Evolutionary conservation across 2,113 vertebrate species (phyloP), one percentile per base, ranked within the genome.

Genomic region (Uria aalge): DNA sequence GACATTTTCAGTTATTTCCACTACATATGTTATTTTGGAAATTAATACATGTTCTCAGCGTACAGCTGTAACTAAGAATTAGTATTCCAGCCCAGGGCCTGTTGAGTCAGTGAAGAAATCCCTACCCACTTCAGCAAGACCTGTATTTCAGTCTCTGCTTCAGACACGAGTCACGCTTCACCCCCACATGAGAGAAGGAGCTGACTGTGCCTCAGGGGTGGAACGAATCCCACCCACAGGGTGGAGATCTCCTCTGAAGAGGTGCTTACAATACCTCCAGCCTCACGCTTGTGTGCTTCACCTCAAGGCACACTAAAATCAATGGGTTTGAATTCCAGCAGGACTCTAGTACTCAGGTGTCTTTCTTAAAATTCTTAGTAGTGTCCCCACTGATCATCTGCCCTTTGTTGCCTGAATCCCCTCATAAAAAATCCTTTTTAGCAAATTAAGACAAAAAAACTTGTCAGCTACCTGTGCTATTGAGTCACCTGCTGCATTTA

Each of bases 401-500:
- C 13, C 23, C 13, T 10, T 56, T 56, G 30, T 48, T n/a, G 76
- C 18, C 23, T 72, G 48, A 91, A 85, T 67, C 4, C 17, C 17
- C 15, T 56, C 69, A 47, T 34, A 87, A 87, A 81, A 75, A 72
- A 18, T 81, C 36, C 12, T 29, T 60, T 68, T 75, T 16, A 64
- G 52, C 15, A 71, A 75, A 85, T 53, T 38, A 87, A 89, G 30
- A 68, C 15, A 34, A 48, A 90, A 74, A 78, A 22, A 1, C 4
- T 56, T 38, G 3, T 45, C 52, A 82, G 24, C 57, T 82, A 27
- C 15, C 45, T 62, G 12, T 34, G 36, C 20, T 66, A 47, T 81
- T 66, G 45, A 66, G 87, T 90, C 0, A 27, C 32, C 48, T 87
- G 53, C 75, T 89, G 62, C 69, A 82, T 95, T 95, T 76, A 90